Conservation (phyloP, 2,113 vertebrate genomes). For the Pipra filicauda region DNA sequence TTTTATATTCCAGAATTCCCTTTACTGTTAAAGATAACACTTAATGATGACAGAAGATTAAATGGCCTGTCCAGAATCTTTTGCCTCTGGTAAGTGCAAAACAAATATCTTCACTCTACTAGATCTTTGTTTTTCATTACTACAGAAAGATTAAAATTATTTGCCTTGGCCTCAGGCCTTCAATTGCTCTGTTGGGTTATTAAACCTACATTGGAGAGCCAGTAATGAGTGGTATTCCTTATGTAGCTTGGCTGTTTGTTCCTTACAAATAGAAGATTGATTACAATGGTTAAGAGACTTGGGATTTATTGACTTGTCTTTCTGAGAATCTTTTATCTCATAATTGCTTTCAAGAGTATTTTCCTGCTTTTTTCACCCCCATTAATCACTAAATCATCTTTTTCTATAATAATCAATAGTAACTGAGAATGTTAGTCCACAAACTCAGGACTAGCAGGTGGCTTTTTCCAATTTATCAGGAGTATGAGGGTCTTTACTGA, state of each 20-base stretch:
- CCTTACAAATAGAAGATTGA: slow-evolving; percentile 28
- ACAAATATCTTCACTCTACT: neutral
- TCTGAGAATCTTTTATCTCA: neutral
- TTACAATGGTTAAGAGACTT: neutral
- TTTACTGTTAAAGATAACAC: neutral
- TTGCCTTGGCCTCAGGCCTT: neutral
- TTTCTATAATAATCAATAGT: neutral
- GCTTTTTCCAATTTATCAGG: neutral
- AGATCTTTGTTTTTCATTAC: slow-evolving; percentile 20
- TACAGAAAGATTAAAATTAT: slow-evolving; percentile 19
- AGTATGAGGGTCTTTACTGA: neutral
- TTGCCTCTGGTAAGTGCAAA: slow-evolving; percentile 29
- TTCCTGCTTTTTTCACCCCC: neutral
- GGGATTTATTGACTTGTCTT: slow-evolving; percentile 30
- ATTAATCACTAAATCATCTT: neutral
- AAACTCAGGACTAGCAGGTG: neutral
- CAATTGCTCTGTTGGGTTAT: slow-evolving; percentile 22
- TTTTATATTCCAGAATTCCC: neutral
- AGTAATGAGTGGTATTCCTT: neutral
- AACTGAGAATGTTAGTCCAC: neutral
- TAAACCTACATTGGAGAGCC: neutral
- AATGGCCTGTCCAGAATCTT: neutral
- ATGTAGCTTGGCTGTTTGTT: neutral
- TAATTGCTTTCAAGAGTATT: slow-evolving; percentile 22
- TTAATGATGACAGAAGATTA: neutral